Percentiles rank a stretch among this genome's conserved stretches.
These are phyloP conservation scores for Uropsilus gracilis DNA, from an alignment of 2,113 vertebrate species.

Conservation along the genomic window DNA sequence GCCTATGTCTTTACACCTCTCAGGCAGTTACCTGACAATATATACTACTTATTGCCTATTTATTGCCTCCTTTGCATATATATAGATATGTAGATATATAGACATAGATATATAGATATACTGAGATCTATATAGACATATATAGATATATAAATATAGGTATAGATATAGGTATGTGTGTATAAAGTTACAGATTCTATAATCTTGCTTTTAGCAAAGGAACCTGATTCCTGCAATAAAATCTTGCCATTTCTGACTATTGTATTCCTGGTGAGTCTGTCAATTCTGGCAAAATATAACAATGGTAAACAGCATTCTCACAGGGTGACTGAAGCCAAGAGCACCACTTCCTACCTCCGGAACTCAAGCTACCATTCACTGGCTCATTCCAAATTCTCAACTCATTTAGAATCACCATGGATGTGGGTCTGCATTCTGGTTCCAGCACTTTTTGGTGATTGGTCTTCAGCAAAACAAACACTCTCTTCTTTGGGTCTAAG, in stretches of 20 bases:
- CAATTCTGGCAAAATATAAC: not conserved
- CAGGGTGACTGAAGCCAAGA: not conserved
- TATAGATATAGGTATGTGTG: too few species aligned
- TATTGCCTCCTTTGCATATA: too few species aligned
- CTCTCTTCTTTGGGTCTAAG: not conserved
- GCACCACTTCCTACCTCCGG: rapidly evolving
- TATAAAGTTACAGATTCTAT: not conserved
- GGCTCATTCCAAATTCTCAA: not conserved
- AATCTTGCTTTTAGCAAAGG: not conserved
- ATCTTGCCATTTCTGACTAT: not conserved
- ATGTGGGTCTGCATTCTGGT: not conserved
- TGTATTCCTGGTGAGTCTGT: not conserved
- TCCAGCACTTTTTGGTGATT: not conserved
- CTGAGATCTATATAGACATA: too few species aligned
- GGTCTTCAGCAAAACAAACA: not conserved
- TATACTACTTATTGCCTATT: not conserved
- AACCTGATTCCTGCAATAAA: not conserved
- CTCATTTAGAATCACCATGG: not conserved
- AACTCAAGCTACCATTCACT: not conserved
- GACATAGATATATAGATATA: too few species aligned
- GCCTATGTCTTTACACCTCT: not conserved
- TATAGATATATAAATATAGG: too few species aligned
- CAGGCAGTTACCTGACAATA: not conserved
- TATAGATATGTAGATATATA: too few species aligned
- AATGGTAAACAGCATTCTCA: rapidly evolving